These are phyloP conservation scores for Nixonia krombeini DNA, from an alignment of 1,140 invertebrate species.

Conservation along the genomic window DNA sequence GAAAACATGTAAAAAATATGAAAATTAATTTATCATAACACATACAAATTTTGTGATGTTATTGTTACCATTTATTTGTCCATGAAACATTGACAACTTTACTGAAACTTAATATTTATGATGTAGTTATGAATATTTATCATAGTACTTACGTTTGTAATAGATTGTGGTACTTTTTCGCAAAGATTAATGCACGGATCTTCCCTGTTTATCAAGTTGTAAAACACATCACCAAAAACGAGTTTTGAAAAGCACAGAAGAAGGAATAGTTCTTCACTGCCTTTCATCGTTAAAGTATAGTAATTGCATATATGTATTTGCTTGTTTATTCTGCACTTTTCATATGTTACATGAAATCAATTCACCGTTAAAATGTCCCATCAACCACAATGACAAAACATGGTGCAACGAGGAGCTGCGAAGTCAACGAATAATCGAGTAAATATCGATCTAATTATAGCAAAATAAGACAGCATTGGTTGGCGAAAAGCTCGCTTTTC, in stretches of 20 bases:
- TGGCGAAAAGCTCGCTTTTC: too few relatives aligned
- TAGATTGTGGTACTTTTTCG: conserved; percentile 50
- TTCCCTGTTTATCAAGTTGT: conserved; percentile 48
- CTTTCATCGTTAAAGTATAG: conserved; percentile 24
- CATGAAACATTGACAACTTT: too few relatives aligned
- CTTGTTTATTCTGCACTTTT: conserved; percentile 10
- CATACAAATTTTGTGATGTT: too few relatives aligned
- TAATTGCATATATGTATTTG: not conserved
- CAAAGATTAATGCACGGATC: conserved; percentile 61
- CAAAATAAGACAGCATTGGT: conserved; percentile 25
- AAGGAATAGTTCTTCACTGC: conserved; percentile 6
- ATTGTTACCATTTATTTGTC: too few relatives aligned
- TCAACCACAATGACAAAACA: too few relatives aligned
- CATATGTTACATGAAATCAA: not conserved
- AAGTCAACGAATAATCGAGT: conserved; percentile 38
- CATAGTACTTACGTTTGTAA: conserved; percentile 34
- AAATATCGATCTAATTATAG: conserved; percentile 51
- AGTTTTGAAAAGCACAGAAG: conserved; percentile 30
- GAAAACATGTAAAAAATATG: not conserved
- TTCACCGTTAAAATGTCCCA: too few relatives aligned
- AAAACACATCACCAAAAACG: conserved; percentile 49
- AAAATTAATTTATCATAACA: conserved; percentile 1
- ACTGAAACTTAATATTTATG: too few relatives aligned
- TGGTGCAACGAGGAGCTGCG: conserved; percentile 4
- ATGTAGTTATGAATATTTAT: too few relatives aligned